A percentile compares a stretch with the other conserved stretches of the same genome.
Conservation (phyloP, 2,113 vertebrate genomes). For the Phrynocephalus versicolor region DNA sequence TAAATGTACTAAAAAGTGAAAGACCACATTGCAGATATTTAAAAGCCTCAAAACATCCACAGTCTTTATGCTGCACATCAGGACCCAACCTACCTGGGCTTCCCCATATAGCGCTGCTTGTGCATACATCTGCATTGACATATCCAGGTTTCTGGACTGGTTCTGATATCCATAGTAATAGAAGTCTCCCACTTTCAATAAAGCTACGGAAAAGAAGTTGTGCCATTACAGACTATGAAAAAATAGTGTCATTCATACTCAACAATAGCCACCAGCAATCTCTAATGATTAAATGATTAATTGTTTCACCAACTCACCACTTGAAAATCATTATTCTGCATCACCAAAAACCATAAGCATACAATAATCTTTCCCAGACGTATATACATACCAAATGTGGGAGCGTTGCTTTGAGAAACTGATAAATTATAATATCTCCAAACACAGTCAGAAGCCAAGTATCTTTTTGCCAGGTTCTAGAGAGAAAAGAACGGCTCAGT, state of each 20-base stretch:
- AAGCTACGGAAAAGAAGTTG: conserved; percentile 72
- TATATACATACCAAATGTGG: conserved; percentile 82
- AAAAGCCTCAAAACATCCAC: neutral
- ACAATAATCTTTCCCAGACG: too few species aligned
- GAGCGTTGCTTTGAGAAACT: conserved; percentile 83
- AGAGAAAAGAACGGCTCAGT: conserved; percentile 12
- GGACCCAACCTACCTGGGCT: conserved; percentile 80
- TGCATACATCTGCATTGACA: conserved; percentile 85
- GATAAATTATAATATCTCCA: conserved; percentile 93
- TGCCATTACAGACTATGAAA: neutral
- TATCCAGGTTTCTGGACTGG: conserved; percentile 71
- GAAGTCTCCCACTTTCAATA: conserved; percentile 93
- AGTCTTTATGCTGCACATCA: neutral
- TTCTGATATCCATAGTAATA: conserved; percentile 82
- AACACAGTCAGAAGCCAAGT: conserved; percentile 78
- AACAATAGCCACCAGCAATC: too few species aligned
- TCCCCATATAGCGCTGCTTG: conserved; percentile 85
- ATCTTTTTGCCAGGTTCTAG: conserved; percentile 80
- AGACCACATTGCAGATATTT: neutral
- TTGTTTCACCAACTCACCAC: too few species aligned
- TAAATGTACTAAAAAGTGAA: neutral
- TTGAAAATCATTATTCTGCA: neutral
- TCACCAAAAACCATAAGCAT: neutral
- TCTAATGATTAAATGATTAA: neutral
- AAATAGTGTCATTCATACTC: neutral